Conservation (phyloP, 1,140 invertebrate species). For the Eufriesea mexicana region DNA sequence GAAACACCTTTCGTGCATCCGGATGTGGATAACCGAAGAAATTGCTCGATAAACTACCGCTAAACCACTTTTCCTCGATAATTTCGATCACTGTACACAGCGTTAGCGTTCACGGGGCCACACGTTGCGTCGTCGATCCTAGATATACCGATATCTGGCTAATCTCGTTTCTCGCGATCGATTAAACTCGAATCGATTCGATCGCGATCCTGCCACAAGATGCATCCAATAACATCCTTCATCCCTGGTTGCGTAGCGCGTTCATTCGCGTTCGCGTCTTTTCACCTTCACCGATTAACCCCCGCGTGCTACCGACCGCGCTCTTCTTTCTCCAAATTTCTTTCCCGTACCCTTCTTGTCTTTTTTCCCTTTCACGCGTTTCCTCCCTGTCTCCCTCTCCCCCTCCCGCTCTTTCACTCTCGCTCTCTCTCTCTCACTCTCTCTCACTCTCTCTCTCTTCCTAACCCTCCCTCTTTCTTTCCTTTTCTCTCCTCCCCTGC, state of each 20-base stretch:
- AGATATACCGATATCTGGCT: background rate
- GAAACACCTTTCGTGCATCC: background rate
- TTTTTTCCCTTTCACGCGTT: background rate
- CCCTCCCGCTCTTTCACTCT: slow-evolving; percentile 5
- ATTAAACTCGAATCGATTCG: background rate
- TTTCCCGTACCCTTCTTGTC: slow-evolving; percentile 1
- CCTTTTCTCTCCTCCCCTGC: slow-evolving; percentile 38
- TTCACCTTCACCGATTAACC: background rate
- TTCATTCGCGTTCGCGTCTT: too few species aligned
- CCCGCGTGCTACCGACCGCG: too few species aligned
- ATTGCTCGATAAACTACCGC: too few species aligned
- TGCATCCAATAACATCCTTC: too few species aligned
- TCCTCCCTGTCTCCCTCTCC: background rate
- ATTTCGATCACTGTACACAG: slow-evolving; percentile 1
- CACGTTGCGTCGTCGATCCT: too few species aligned
- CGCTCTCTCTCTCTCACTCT: slow-evolving; percentile 21
- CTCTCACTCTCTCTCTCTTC: slow-evolving; percentile 2
- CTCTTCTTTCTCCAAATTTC: background rate
- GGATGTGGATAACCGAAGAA: background rate
- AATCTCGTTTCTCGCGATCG: background rate
- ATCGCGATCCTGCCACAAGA: too few species aligned
- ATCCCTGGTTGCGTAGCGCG: too few species aligned
- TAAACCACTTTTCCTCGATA: background rate
- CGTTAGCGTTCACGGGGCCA: background rate
- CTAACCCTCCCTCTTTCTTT: background rate